Base-by-base conservation (phyloP, 2,797 vertebrate genomes). In the Buphagus erythrorhynchus region DNA sequence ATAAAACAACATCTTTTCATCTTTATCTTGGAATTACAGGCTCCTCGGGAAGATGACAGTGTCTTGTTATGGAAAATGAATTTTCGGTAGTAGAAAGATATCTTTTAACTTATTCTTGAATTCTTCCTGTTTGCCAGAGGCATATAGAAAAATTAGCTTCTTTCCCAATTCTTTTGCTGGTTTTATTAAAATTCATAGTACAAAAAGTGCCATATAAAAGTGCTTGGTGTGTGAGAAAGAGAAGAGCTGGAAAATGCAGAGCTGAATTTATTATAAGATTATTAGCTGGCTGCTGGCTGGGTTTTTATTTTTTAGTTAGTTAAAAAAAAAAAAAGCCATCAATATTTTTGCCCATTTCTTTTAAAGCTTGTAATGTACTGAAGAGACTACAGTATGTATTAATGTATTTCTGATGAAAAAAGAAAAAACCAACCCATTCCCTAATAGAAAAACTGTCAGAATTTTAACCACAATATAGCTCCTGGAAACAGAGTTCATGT, bases 11-110 rank as follows among this genome's bases (percentile, higher is more conserved):
- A 97, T 97, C 94, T 97, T 97, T 95, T 97, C 96, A 98, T 97
- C 95, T 97, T 98, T 98, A 97, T 97, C 96, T 97, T 96, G 96
- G 93, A 97, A 97, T 98, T 97, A 96, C 96, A 97, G 97, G 78
- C 95, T 97, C 96, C 95, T 97, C 29, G 2, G 95, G 94, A 97
- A 96, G 96, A 96, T 90, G 97, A 96, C 95, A 94, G 9, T 75
- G 93, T 96, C 95, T 97, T 73, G 28, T 97, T 97, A 94, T 82
- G 88, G 96, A 97, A 98, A 98, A 97, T 93, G 89, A 97, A 97
- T 97, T 97, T 97, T 81, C 28, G 4, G 91, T 92, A 72, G 90
- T 78, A 92, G 87, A 95, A 96, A 94, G 92, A 88, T 95, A 93
- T 94, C 95, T 96, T 74, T 96, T 90, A 88, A 95, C 93, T 96